phyloP scores from a whole-genome alignment of 2,888 invertebrate genomes.

The Ametastegia equiseti region DNA sequence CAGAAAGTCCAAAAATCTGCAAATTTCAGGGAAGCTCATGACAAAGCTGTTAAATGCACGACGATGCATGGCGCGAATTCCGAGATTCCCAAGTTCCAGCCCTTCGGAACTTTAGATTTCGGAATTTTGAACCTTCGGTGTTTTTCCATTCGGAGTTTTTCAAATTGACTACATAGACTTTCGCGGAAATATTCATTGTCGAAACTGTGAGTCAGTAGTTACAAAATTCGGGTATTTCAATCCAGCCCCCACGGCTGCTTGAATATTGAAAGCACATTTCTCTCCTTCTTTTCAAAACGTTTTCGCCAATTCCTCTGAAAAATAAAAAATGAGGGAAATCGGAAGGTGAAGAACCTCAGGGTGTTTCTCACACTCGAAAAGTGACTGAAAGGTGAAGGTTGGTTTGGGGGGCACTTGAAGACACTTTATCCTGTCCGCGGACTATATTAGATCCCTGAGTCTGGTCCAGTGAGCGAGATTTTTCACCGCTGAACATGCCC shows the following conservation, averaged over 20 bases:
- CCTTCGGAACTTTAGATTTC: too few relatives aligned
- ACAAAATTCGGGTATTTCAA: too few relatives aligned
- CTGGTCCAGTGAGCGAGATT: conserved; percentile 22
- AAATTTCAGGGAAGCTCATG: too few relatives aligned
- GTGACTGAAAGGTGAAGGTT: not conserved
- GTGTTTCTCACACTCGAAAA: not conserved
- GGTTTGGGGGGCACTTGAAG: conserved; percentile 14
- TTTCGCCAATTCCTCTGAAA: not conserved
- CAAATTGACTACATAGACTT: not conserved
- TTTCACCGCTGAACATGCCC: conserved; percentile 13
- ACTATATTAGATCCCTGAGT: conserved; percentile 64
- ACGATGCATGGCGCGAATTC: too few relatives aligned
- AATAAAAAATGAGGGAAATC: not conserved
- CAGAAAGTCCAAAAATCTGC: too few relatives aligned
- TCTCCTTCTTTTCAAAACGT: not conserved
- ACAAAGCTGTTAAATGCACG: too few relatives aligned
- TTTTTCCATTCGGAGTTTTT: too few relatives aligned
- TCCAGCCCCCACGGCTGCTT: too few relatives aligned
- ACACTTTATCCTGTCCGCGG: conserved; percentile 69
- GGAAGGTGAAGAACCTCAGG: not conserved
- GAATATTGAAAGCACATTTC: not conserved
- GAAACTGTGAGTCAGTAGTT: not conserved
- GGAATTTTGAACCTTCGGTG: too few relatives aligned
- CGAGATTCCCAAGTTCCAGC: too few relatives aligned
- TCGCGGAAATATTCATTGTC: not conserved